phyloP scores from a whole-genome alignment of 64 coral and sea anemone species.

The Pachyseris speciosa region DNA sequence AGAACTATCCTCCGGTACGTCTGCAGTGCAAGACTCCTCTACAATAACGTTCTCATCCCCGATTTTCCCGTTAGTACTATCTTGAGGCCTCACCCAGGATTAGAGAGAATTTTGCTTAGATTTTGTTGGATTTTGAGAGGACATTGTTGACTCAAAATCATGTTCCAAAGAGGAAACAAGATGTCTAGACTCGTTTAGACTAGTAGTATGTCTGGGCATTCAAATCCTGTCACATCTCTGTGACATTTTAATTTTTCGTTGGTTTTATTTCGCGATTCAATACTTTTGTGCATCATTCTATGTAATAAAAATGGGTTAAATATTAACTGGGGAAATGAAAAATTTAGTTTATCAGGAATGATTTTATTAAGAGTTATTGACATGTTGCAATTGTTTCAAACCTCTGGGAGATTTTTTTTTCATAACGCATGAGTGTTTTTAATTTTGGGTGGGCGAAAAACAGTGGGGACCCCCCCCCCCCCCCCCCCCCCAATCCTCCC shows the following conservation, averaged over 20 bases:
- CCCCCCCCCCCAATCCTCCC: too few species aligned
- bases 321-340: too few species aligned
- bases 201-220: too few species aligned
- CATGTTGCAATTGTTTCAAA: too few species aligned
- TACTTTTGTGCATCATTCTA: neutral
- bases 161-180: slow-evolving; percentile 59
- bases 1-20: slow-evolving; percentile 25
- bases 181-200: slow-evolving; percentile 37
- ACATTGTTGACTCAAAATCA: slow-evolving; percentile 64
- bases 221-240: neutral
- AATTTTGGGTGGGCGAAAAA: too few species aligned
- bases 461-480: too few species aligned
- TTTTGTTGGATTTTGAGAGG: slow-evolving; percentile 61
- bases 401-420: too few species aligned
- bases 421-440: too few species aligned
- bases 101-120: slow-evolving; percentile 71
- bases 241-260: slow-evolving; percentile 3
- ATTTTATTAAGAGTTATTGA: too few species aligned
- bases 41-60: slow-evolving; percentile 21
- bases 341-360: too few species aligned
- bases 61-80: slow-evolving; percentile 11
- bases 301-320: too few species aligned
- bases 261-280: slow-evolving; percentile 9
- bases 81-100: slow-evolving; percentile 58
- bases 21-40: slow-evolving; percentile 24